These are phyloP conservation scores for Hexactinellida sp. DNA, from an alignment of 37 sponge, comb jelly and placozoan genomes.

Conservation along the genomic window DNA sequence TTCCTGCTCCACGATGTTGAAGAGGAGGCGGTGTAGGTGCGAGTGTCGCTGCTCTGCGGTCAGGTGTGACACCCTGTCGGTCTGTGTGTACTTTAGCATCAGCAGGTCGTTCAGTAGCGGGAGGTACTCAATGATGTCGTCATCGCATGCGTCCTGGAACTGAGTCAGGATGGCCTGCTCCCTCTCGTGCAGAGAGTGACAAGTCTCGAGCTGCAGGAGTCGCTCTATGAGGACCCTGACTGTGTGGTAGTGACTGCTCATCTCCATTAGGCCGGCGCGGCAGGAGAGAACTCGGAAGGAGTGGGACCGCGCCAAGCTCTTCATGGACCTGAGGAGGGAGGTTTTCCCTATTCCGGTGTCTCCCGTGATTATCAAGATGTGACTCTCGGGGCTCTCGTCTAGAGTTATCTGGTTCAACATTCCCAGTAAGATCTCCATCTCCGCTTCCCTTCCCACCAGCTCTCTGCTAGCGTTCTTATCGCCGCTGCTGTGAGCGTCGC, in stretches of 20 bases:
- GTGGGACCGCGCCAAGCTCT: not conserved
- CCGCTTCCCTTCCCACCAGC: constrained; percentile 36
- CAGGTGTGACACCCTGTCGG: constrained; percentile 31
- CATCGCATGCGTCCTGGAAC: constrained; percentile 26
- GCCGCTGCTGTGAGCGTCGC: not conserved
- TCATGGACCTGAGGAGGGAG: constrained; percentile 54
- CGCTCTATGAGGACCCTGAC: constrained; percentile 61
- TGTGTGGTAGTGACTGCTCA: constrained; percentile 65
- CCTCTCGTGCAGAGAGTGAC: constrained; percentile 42
- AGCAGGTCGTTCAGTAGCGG: constrained; percentile 70
- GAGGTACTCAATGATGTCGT: constrained; percentile 28
- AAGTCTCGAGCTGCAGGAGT: constrained; percentile 51
- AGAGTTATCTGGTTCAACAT: constrained; percentile 34
- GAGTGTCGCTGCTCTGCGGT: constrained; percentile 22
- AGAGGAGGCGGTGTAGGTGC: constrained; percentile 41
- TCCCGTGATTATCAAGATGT: constrained; percentile 44
- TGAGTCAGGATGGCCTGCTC: constrained; percentile 48
- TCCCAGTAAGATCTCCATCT: constrained; percentile 37
- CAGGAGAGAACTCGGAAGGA: constrained; percentile 58
- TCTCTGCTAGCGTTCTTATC: not conserved
- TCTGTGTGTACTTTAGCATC: constrained; percentile 54
- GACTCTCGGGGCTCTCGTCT: constrained; percentile 21
- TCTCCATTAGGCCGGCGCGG: constrained; percentile 51
- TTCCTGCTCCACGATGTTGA: constrained; percentile 54
- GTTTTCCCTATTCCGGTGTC: constrained; percentile 68